A percentile compares a stretch with the other conserved stretches of the same genome.
These are phyloP conservation scores for Stercorarius parasiticus DNA, from an alignment of 2,113 vertebrate genomes.

Conservation along the genomic window DNA sequence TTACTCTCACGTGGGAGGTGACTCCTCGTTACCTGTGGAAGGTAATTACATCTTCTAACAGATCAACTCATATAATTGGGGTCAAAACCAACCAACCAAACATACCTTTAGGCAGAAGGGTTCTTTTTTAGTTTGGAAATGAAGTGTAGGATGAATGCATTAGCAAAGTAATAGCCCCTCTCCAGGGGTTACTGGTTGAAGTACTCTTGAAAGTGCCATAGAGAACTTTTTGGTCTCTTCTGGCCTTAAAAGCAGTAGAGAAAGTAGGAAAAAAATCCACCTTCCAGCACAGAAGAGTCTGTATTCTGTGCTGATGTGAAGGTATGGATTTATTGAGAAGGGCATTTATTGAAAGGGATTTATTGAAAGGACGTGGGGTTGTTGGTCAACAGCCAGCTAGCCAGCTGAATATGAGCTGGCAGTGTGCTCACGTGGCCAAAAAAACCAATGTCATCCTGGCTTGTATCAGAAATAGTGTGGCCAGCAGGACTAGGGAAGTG, in stretches of 20 bases:
- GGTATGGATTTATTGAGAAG: background rate
- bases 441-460: background rate
- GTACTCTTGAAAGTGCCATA: background rate
- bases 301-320: background rate
- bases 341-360: background rate
- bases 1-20: background rate
- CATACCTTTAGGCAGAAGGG: background rate
- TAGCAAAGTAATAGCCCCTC: conserved; percentile 17
- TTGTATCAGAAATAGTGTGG: background rate
- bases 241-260: background rate
- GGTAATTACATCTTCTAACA: background rate
- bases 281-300: background rate
- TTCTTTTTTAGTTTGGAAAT: background rate
- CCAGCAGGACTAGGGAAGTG: background rate
- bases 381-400: fast-evolving
- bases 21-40: background rate
- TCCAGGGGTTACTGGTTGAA: background rate
- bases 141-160: conserved; percentile 18
- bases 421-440: background rate
- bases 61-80: background rate
- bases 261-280: background rate
- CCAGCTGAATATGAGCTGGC: fast-evolving
- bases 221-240: background rate
- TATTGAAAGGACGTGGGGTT: background rate
- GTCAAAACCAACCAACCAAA: background rate